These are phyloP conservation scores for Caretta caretta DNA, from an alignment of 2,113 vertebrate species.

Conservation along the genomic window DNA sequence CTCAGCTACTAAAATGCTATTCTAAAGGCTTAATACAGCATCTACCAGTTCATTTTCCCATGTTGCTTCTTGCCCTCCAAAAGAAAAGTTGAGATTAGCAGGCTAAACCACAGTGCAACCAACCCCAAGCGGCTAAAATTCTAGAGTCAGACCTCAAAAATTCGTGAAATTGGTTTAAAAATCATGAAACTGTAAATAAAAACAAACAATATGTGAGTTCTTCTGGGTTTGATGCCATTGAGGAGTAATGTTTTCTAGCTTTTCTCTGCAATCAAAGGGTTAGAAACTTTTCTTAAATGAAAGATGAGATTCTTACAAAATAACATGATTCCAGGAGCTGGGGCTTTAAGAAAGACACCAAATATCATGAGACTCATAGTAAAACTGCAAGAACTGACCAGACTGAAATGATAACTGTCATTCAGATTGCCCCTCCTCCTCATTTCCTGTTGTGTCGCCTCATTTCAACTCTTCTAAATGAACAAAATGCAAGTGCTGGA, in stretches of 20 bases:
- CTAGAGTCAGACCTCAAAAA: background rate
- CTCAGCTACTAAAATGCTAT: background rate
- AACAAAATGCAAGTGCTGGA: background rate
- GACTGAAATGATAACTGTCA: background rate
- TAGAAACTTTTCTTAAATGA: background rate
- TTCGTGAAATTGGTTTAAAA: background rate
- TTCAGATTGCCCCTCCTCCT: background rate
- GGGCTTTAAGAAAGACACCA: background rate
- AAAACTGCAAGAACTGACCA: background rate
- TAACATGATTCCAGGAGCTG: background rate
- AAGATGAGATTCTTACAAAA: background rate
- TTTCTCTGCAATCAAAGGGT: background rate
- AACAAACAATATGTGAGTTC: background rate
- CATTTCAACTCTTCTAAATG: background rate
- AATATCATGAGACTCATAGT: background rate
- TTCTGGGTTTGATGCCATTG: background rate
- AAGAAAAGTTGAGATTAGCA: constrained; percentile 18
- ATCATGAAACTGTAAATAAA: background rate
- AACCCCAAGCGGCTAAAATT: constrained; percentile 6
- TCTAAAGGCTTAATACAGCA: constrained; percentile 5
- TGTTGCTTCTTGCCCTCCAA: constrained; percentile 6
- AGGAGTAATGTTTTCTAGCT: background rate
- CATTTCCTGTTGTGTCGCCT: background rate
- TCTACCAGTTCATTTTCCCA: constrained; percentile 2
- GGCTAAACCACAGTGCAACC: background rate